A percentile compares a stretch with the other conserved stretches of the same genome.
Evolutionary conservation across 2,113 vertebrate species (phyloP).

Genomic region (Oryzias curvinotus): DNA sequence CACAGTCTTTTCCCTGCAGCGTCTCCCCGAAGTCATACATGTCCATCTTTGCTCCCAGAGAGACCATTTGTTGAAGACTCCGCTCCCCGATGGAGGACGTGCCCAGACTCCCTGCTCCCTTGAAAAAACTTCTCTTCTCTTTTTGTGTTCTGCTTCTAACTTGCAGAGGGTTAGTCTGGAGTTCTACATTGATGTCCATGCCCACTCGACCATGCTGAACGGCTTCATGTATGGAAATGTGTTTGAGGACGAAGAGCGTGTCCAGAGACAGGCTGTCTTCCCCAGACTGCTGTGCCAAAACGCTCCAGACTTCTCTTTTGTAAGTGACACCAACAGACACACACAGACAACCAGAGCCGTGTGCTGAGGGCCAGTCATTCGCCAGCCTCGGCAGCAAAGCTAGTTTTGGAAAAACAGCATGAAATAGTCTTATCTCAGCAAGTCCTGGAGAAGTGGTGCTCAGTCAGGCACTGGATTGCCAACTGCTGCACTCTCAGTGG

Average conservation of each 20-base stretch:
- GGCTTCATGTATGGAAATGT: slow-evolving; percentile 99
- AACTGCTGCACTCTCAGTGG: slow-evolving; percentile 30
- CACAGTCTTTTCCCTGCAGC: slow-evolving; percentile 22
- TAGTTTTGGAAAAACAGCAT: slow-evolving; percentile 15
- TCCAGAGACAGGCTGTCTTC: slow-evolving; percentile 93
- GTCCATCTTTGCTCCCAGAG: slow-evolving; percentile 20
- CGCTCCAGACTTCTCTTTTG: slow-evolving; percentile 94
- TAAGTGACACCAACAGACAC: slow-evolving; percentile 73
- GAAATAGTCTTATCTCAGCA: slow-evolving; percentile 32
- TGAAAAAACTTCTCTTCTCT: slow-evolving; percentile 22
- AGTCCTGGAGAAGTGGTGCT: slow-evolving; percentile 28
- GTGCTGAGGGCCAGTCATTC: neutral
- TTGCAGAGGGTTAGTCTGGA: slow-evolving; percentile 92
- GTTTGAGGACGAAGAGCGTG: slow-evolving; percentile 94
- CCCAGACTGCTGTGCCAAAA: slow-evolving; percentile 94
- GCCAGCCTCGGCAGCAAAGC: slow-evolving; percentile 3
- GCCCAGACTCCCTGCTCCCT: slow-evolving; percentile 36
- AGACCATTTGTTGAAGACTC: slow-evolving; percentile 20
- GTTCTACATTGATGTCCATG: slow-evolving; percentile 98
- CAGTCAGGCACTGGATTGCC: slow-evolving; percentile 34
- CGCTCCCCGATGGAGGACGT: slow-evolving; percentile 36
- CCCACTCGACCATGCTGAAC: slow-evolving; percentile 99
- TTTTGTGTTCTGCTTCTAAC: slow-evolving; percentile 36
- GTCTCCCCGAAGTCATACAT: slow-evolving; percentile 21
- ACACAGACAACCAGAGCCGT: slow-evolving; percentile 8